Conservation (phyloP, 2,113 vertebrate genomes). For the Cyanoliseus patagonus region DNA sequence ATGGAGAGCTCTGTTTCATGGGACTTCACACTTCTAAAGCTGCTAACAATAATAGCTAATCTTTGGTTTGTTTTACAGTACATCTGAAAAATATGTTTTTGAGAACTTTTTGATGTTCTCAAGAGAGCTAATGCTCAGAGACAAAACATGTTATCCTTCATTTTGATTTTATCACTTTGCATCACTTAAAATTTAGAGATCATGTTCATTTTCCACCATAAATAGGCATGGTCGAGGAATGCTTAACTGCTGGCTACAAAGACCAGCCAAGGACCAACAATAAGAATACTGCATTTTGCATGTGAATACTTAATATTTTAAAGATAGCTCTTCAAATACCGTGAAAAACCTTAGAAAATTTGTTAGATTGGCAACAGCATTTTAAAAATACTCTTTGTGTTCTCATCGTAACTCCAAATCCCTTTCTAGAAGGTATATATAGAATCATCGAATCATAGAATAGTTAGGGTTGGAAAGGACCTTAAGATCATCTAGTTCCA, state of each 20-base stretch:
- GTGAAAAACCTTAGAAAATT: not conserved
- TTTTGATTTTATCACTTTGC: not conserved
- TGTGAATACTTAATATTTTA: not conserved
- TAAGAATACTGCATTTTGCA: not conserved
- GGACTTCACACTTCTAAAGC: not conserved
- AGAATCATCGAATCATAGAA: too few relatives aligned
- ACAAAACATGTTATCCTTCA: not conserved
- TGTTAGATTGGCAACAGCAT: not conserved
- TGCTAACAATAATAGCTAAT: not conserved
- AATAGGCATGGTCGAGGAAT: not conserved
- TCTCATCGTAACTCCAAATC: not conserved
- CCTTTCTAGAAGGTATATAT: not conserved
- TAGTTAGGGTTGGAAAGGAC: too few relatives aligned
- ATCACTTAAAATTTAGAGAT: not conserved
- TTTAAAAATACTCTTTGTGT: not conserved
- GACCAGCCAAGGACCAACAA: not conserved
- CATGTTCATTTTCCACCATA: not conserved
- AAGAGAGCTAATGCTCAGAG: not conserved
- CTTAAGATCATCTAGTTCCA: too few relatives aligned
- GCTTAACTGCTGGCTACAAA: not conserved
- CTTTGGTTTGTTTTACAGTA: not conserved
- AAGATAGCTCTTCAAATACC: not conserved
- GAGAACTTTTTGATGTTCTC: not conserved
- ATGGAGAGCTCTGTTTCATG: not conserved
- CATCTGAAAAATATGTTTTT: not conserved